These are phyloP conservation scores for Drosophila ustulata DNA, from an alignment of 2,888 invertebrate genomes.

Conservation along the genomic window DNA sequence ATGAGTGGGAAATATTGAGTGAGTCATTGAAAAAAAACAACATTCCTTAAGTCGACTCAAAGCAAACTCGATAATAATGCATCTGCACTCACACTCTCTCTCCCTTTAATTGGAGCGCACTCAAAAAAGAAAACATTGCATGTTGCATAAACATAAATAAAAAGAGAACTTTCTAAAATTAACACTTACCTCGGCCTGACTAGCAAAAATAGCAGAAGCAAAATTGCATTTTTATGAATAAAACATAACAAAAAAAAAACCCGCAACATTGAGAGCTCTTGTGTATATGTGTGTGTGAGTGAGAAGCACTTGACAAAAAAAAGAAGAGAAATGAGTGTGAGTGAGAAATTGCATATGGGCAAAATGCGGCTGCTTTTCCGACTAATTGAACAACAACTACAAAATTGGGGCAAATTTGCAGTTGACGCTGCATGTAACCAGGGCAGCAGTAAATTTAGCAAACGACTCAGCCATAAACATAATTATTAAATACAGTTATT, in stretches of 20 bases:
- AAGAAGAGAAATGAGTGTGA: conserved; percentile 40
- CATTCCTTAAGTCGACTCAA: conserved; percentile 29
- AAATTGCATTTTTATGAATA: conserved; percentile 76
- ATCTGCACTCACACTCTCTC: conserved; percentile 51
- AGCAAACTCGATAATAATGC: conserved; percentile 42
- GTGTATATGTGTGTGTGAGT: conserved; percentile 10
- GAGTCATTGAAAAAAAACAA: conserved; percentile 50
- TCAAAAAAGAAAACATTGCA: conserved; percentile 54
- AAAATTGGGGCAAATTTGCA: conserved; percentile 81
- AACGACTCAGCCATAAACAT: conserved; percentile 70
- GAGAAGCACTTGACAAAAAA: neutral
- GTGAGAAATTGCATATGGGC: conserved; percentile 70
- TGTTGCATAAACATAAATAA: conserved; percentile 70
- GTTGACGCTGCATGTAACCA: conserved; percentile 69
- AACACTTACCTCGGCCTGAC: conserved; percentile 52
- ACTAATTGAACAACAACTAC: conserved; percentile 66
- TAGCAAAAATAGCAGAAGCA: conserved; percentile 61
- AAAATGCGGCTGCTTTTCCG: conserved; percentile 34
- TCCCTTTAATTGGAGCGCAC: conserved; percentile 50
- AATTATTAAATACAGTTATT: conserved; percentile 48
- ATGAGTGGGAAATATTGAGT: conserved; percentile 19
- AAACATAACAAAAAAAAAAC: conserved; percentile 45
- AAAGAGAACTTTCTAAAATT: conserved; percentile 73
- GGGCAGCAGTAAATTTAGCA: conserved; percentile 75
- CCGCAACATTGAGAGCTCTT: conserved; percentile 35